Evolutionary conservation across 1,140 invertebrate species (phyloP).

Genomic region (Macrosteles quadrilineatus): DNA sequence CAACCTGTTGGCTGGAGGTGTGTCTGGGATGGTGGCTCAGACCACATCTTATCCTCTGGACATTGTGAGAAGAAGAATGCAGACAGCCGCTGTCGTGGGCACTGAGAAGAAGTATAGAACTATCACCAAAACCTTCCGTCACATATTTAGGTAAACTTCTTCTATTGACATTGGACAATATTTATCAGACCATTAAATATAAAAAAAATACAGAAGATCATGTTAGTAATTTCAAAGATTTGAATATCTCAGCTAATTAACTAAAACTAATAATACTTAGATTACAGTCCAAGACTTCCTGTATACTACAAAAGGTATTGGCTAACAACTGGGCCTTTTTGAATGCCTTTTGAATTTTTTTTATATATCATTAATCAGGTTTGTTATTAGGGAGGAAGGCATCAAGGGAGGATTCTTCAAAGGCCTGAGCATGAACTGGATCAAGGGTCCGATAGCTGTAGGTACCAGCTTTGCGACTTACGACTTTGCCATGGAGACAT

Average conservation of each 20-base stretch:
- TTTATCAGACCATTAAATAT: no score
- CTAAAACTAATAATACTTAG: no score
- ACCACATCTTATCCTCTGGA: slow-evolving; percentile 94
- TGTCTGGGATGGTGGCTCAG: slow-evolving; percentile 93
- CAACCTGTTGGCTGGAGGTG: slow-evolving; percentile 81
- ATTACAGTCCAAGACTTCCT: no score
- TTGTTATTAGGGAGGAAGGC: slow-evolving; percentile 89
- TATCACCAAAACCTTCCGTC: slow-evolving; percentile 61
- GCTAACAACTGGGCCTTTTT: no score
- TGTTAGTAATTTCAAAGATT: no score
- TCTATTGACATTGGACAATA: no score
- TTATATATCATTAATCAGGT: no score
- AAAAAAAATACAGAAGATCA: no score
- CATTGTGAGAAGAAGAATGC: slow-evolving; percentile 86
- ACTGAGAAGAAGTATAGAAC: slow-evolving; percentile 62
- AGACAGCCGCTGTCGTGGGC: slow-evolving; percentile 65
- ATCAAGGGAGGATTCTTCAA: slow-evolving; percentile 92
- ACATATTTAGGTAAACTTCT: slow-evolving; percentile 61
- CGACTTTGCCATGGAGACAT: slow-evolving; percentile 72
- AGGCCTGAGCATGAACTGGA: slow-evolving; percentile 98
- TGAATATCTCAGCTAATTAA: no score
- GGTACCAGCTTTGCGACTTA: slow-evolving; percentile 97
- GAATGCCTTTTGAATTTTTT: no score
- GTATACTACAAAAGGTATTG: no score
- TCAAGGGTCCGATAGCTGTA: slow-evolving; percentile 98